Base-by-base conservation (phyloP, 2,888 invertebrate genomes). In the Eueremaeus valkanovi region DNA sequence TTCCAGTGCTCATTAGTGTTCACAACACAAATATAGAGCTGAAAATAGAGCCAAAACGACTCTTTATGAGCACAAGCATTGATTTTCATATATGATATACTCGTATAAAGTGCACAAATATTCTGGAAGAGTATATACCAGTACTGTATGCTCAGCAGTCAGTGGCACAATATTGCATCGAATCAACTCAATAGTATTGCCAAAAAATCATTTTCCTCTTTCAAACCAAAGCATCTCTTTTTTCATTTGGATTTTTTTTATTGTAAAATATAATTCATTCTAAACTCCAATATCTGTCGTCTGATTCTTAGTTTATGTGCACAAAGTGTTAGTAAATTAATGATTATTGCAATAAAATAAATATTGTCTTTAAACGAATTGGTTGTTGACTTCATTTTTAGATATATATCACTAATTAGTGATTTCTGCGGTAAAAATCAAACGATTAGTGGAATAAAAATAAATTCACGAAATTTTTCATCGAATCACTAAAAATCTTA, bases 11-110 rank as follows among this genome's bases (percentile, higher is more conserved):
- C 66, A 66, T 66, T 66, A 66, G 66, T 66, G 66, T 8, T 49
- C 49, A 5, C 16, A 27, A 58, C 11, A 36, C 36, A 66, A 36
- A 66, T 66, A 66, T 66, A 66, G 66, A 66, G 33, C 66, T 36
- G 66, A 66, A 66, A 66, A 66, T 66, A 66, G 36, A n/a, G 29
- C 9, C n/a, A 33, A 45, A 45, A n/a, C n/a, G n/a, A n/a, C n/a
- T 45, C 21, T 45, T 51, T 51, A 51, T 51, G 13, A 58, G 9
- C 58, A 27, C n/a, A 24, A 29, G 31, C 51, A 51, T 51, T 21
- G 51, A 51, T 51, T 51, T 51, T 51, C 51, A 51, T 51, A 5
- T 36, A 36, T 36, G 36, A 36, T 11, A 36, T 36, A 36, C 36
- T 8, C 36, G 11, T 36, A 36, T 36, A 36, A 36, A 36, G n/a